These are phyloP conservation scores for Sebastes oblongus DNA, from an alignment of 2,797 vertebrate genomes.

Conservation along the genomic window DNA sequence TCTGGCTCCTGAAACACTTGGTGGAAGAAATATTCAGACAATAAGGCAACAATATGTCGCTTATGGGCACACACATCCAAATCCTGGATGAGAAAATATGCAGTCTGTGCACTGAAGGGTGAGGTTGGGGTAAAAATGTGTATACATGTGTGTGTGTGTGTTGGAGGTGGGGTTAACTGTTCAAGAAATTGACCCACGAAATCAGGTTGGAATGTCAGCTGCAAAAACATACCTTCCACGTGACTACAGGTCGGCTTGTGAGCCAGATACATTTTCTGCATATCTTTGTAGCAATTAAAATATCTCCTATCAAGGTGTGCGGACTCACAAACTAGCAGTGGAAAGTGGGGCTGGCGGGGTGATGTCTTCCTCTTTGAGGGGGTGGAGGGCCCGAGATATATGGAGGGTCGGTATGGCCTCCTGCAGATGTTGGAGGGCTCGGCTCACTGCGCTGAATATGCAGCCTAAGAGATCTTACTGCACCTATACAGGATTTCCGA, in stretches of 20 bases:
- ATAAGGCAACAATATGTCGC: slow-evolving; percentile 45
- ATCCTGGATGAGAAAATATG: slow-evolving; percentile 65
- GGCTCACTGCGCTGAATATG: background rate
- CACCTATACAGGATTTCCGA: slow-evolving; percentile 41
- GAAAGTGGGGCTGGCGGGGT: background rate
- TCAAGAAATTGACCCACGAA: slow-evolving; percentile 77
- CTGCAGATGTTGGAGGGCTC: slow-evolving; percentile 33
- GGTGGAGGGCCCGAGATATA: background rate
- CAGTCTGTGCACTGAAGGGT: slow-evolving; percentile 40
- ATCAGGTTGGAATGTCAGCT: slow-evolving; percentile 81
- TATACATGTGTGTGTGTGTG: slow-evolving; percentile 26
- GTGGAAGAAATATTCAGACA: slow-evolving; percentile 52
- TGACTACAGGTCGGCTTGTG: slow-evolving; percentile 70
- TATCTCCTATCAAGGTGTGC: slow-evolving; percentile 65
- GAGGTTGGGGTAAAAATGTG: slow-evolving; percentile 41
- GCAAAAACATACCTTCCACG: slow-evolving; percentile 81
- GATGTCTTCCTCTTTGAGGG: slow-evolving; percentile 21
- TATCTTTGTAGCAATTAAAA: slow-evolving; percentile 71
- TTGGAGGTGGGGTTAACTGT: slow-evolving; percentile 55
- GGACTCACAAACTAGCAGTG: slow-evolving; percentile 40
- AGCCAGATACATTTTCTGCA: slow-evolving; percentile 72
- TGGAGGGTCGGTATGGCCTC: slow-evolving; percentile 23
- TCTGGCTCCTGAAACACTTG: slow-evolving; percentile 29
- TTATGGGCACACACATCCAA: slow-evolving; percentile 46
- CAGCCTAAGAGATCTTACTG: slow-evolving; percentile 12